These are phyloP conservation scores for Drosophila parthenogenetica DNA, from an alignment of 2,888 invertebrate genomes.

Conservation along the genomic window DNA sequence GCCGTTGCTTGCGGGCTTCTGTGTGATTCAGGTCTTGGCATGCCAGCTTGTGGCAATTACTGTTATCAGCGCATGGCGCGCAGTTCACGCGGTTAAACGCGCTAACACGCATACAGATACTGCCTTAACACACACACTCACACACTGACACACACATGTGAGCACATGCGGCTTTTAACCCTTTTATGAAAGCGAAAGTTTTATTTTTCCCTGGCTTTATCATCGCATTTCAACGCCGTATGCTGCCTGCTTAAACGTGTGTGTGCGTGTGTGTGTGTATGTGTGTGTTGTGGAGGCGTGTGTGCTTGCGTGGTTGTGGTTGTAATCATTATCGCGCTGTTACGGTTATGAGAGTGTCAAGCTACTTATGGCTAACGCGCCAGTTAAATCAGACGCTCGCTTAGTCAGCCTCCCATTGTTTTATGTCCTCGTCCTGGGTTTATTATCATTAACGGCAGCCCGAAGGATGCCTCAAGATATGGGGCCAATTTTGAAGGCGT, in stretches of 20 bases:
- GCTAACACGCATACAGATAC: constrained; percentile 73
- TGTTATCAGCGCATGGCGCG: constrained; percentile 79
- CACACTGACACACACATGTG: constrained; percentile 18
- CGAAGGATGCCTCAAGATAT: background rate
- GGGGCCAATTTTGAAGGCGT: constrained; percentile 35
- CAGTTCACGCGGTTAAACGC: constrained; percentile 81
- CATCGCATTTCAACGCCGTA: constrained; percentile 73
- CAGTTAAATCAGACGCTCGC: constrained; percentile 74
- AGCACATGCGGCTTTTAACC: constrained; percentile 67
- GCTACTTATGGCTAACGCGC: constrained; percentile 79
- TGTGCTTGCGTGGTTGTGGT: constrained; percentile 51
- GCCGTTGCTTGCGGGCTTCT: constrained; percentile 45
- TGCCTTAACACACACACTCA: constrained; percentile 29
- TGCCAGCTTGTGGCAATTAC: constrained; percentile 80
- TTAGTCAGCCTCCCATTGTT: constrained; percentile 74
- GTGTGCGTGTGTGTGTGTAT: constrained; percentile 23
- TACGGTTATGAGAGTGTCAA: constrained; percentile 83
- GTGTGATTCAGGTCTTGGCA: constrained; percentile 54
- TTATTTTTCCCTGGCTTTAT: constrained; percentile 61
- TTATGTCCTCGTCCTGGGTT: constrained; percentile 66
- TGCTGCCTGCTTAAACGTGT: constrained; percentile 57
- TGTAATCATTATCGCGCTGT: constrained; percentile 82
- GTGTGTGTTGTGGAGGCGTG: constrained; percentile 4
- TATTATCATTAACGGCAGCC: constrained; percentile 69
- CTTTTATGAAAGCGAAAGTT: constrained; percentile 71